Evolutionary conservation across 2,797 vertebrate species (phyloP).

Genomic region (Crax fasciolata): DNA sequence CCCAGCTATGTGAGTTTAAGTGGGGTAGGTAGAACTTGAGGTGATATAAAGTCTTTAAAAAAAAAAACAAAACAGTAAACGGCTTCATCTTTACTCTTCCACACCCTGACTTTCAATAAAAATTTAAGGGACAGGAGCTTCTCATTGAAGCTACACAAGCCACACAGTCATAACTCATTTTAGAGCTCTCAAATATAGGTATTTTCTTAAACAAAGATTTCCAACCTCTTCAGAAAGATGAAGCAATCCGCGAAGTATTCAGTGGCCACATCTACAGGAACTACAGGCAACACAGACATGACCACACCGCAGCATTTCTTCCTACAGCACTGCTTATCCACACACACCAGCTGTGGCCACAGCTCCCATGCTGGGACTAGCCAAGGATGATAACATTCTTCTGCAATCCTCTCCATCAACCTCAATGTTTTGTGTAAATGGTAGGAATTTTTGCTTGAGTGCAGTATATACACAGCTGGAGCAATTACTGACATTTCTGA

Average conservation of each 20-base stretch:
- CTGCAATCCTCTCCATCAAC: background rate
- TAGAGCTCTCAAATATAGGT: background rate
- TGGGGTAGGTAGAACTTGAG: background rate
- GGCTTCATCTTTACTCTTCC: background rate
- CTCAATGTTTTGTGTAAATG: background rate
- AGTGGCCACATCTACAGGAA: background rate
- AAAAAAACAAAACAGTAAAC: background rate
- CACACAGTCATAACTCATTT: background rate
- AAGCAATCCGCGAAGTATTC: conserved; percentile 8
- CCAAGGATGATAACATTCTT: background rate
- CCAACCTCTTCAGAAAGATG: background rate
- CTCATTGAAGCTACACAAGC: background rate
- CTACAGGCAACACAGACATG: background rate
- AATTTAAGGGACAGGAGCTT: background rate
- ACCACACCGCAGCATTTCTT: background rate
- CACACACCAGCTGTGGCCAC: background rate
- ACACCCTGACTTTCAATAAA: background rate
- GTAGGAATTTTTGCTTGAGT: background rate
- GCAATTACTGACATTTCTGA: background rate
- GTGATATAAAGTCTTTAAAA: background rate
- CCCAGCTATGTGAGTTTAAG: background rate
- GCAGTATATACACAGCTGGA: background rate
- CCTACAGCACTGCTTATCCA: background rate
- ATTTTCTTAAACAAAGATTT: background rate
- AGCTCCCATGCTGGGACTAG: background rate